Evolutionary conservation across 64 coral and sea anemone species (phyloP).

Genomic region (Astreopora myriophthalma): DNA sequence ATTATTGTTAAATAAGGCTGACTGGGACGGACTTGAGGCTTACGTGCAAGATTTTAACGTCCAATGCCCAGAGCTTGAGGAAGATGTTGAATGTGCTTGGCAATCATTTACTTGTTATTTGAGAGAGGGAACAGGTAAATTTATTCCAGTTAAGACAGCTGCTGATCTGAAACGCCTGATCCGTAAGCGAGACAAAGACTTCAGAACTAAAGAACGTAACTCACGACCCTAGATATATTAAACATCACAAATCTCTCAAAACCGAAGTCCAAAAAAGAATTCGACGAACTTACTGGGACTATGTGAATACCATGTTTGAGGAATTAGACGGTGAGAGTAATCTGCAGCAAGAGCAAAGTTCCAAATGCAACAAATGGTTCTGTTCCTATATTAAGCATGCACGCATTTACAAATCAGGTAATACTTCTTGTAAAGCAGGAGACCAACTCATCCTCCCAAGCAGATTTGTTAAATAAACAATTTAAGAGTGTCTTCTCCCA

Average conservation of each 20-base stretch:
- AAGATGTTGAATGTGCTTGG: too few relatives aligned
- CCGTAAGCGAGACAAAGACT: background rate
- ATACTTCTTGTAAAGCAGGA: background rate
- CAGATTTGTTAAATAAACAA: background rate
- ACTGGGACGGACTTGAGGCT: background rate
- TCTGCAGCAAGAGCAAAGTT: background rate
- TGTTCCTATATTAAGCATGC: background rate
- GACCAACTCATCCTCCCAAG: background rate
- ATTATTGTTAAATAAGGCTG: background rate
- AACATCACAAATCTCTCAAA: conserved; percentile 22
- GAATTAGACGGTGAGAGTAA: background rate
- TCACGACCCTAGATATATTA: background rate
- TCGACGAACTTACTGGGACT: conserved; percentile 38
- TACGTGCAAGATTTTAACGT: too few relatives aligned
- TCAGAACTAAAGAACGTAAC: conserved; percentile 20
- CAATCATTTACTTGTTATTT: too few relatives aligned
- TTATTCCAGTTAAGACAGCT: too few relatives aligned
- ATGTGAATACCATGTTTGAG: conserved; percentile 40
- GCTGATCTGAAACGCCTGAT: background rate
- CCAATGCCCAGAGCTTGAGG: too few relatives aligned
- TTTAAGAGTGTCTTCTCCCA: conserved; percentile 30
- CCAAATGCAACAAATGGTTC: background rate
- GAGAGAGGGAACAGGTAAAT: too few relatives aligned
- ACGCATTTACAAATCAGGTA: background rate
- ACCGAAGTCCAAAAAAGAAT: conserved; percentile 13